phyloP scores from a whole-genome alignment of 2,797 vertebrate species.

The Acrossocheilus wenchowensis region DNA sequence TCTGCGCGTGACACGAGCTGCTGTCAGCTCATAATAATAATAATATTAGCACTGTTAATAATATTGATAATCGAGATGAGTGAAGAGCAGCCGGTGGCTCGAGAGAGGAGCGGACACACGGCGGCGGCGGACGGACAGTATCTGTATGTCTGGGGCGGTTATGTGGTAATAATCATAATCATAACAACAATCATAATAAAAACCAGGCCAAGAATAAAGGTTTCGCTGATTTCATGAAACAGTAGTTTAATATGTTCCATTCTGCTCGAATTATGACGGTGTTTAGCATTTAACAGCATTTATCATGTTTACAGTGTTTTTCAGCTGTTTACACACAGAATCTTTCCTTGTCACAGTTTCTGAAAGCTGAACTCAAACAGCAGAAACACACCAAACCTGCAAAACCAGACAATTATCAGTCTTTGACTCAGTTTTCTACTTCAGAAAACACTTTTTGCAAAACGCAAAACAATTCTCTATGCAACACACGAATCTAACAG shows the following conservation, averaged over 20 bases:
- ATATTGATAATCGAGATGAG: background rate
- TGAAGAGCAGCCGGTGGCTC: constrained; percentile 74
- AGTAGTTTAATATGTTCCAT: background rate
- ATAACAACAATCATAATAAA: too few species aligned
- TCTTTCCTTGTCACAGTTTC: too few species aligned
- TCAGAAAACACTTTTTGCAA: too few species aligned
- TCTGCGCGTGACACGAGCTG: background rate
- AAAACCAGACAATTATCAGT: too few species aligned
- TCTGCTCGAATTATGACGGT: background rate
- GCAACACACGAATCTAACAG: too few species aligned
- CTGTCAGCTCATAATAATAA: background rate
- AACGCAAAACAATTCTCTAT: too few species aligned
- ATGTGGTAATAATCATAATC: constrained; percentile 84
- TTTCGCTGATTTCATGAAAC: background rate
- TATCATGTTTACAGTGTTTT: background rate
- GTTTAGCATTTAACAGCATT: background rate
- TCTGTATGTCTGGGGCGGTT: constrained; percentile 94
- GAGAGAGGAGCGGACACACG: constrained; percentile 93
- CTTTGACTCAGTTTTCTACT: too few species aligned
- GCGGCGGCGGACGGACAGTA: constrained; percentile 83
- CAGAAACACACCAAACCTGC: too few species aligned
- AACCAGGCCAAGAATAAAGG: background rate
- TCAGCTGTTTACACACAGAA: too few species aligned
- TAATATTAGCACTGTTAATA: background rate
- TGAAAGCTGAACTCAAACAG: too few species aligned